Percentiles rank a stretch among this genome's conserved stretches.
Conservation (phyloP, 2,113 vertebrate species). For the Ammodytes marinus region DNA sequence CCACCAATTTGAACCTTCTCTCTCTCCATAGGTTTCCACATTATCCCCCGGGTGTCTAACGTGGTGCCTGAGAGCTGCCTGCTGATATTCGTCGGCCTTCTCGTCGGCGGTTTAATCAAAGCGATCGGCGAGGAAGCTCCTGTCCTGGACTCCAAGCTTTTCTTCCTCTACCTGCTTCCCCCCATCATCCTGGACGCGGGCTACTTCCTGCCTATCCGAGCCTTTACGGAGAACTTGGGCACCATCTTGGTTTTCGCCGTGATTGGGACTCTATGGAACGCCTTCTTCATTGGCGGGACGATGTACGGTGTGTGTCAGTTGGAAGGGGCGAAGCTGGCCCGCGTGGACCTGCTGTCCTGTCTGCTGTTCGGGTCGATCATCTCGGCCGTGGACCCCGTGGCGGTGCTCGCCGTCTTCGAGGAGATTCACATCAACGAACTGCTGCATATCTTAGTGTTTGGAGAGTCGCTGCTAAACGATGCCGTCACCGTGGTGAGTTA, state of each 20-base stretch:
- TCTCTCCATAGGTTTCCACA: slow-evolving; percentile 89
- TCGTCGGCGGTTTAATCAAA: slow-evolving; percentile 93
- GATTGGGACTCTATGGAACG: slow-evolving; percentile 95
- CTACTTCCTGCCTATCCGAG: slow-evolving; percentile 94
- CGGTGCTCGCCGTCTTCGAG: slow-evolving; percentile 96
- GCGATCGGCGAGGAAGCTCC: slow-evolving; percentile 88
- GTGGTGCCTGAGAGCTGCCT: slow-evolving; percentile 96
- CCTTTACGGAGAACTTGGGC: slow-evolving; percentile 95
- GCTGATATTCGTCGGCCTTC: slow-evolving; percentile 94
- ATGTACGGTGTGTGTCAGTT: slow-evolving; percentile 92
- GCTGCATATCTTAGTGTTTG: slow-evolving; percentile 95
- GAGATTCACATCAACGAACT: slow-evolving; percentile 98
- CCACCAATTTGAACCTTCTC: no score
- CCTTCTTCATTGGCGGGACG: slow-evolving; percentile 90
- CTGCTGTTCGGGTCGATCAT: slow-evolving; percentile 96
- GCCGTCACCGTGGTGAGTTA: slow-evolving; percentile 94
- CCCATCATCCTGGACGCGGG: slow-evolving; percentile 98
- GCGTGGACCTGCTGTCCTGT: slow-evolving; percentile 90
- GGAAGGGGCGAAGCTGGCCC: slow-evolving; percentile 72
- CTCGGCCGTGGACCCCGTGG: slow-evolving; percentile 96
- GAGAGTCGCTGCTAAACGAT: slow-evolving; percentile 96
- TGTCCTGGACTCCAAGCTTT: slow-evolving; percentile 88
- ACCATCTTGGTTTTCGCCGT: slow-evolving; percentile 96
- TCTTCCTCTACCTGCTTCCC: slow-evolving; percentile 96
- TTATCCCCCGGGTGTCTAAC: slow-evolving; percentile 89